A percentile compares a stretch with the other conserved stretches of the same genome.
Evolutionary conservation across 2,888 invertebrate species (phyloP).

Genomic region (Cosmorhoe ocellata): DNA sequence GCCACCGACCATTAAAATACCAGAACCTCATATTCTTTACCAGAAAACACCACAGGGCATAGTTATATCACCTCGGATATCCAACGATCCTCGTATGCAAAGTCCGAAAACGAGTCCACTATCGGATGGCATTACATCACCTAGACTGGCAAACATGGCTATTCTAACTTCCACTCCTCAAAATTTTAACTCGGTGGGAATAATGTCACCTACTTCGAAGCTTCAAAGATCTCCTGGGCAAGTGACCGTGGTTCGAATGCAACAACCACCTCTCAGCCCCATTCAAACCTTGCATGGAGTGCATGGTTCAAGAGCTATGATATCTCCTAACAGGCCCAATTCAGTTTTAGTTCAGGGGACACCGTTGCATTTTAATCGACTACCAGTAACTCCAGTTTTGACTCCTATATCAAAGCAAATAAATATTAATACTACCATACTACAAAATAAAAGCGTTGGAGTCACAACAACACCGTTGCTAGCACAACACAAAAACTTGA

Average conservation of each 20-base stretch:
- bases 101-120: constrained; percentile 70
- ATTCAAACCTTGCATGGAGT: constrained; percentile 72
- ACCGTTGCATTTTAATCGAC: constrained; percentile 76
- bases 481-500: constrained; percentile 67
- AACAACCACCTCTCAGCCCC: constrained; percentile 73
- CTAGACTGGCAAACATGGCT: constrained; percentile 67
- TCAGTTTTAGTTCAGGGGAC: constrained; percentile 74
- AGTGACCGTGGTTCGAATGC: constrained; percentile 79
- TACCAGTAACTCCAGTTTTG: constrained; percentile 83
- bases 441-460: constrained; percentile 60
- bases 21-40: constrained; percentile 78
- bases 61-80: constrained; percentile 69
- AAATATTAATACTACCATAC: constrained; percentile 71
- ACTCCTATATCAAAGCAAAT: constrained; percentile 82
- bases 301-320: constrained; percentile 64
- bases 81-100: constrained; percentile 64
- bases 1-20: constrained; percentile 85
- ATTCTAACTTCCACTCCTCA: constrained; percentile 67
- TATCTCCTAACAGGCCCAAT: constrained; percentile 73
- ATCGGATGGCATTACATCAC: constrained; percentile 63
- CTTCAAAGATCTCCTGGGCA: constrained; percentile 72
- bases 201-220: constrained; percentile 65
- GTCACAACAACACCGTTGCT: constrained; percentile 51
- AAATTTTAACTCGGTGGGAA: constrained; percentile 59
- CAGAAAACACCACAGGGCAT: constrained; percentile 70